These are phyloP conservation scores for Leucophora obtusa DNA, from an alignment of 2,888 invertebrate species.

Conservation along the genomic window DNA sequence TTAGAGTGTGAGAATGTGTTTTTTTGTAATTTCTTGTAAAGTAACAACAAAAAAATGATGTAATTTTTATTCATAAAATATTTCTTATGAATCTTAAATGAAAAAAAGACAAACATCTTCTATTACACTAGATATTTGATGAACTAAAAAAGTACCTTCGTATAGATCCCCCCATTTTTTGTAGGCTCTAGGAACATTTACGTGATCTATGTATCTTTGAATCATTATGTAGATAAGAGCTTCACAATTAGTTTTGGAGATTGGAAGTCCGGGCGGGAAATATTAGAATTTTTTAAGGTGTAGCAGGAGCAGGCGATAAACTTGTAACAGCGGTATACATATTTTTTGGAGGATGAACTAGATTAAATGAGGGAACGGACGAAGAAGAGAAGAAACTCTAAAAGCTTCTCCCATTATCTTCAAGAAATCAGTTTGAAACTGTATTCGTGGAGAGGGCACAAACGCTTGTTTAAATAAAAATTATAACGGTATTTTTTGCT, in stretches of 20 bases:
- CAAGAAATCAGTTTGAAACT: too few relatives aligned
- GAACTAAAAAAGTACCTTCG: neutral
- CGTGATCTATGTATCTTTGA: neutral
- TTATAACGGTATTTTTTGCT: too few relatives aligned
- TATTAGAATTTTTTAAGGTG: too few relatives aligned
- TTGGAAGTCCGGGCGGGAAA: too few relatives aligned
- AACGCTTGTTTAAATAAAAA: too few relatives aligned
- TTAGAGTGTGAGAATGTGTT: constrained; percentile 31
- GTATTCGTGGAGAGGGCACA: too few relatives aligned
- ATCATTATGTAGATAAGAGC: neutral
- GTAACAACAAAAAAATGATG: constrained; percentile 39
- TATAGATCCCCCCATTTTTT: neutral
- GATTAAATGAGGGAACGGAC: too few relatives aligned
- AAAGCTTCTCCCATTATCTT: too few relatives aligned
- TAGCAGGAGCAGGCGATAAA: too few relatives aligned
- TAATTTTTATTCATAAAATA: constrained; percentile 46
- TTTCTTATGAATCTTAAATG: constrained; percentile 17
- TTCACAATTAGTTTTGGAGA: neutral
- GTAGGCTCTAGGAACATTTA: neutral
- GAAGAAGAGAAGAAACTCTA: too few relatives aligned
- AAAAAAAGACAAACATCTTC: constrained; percentile 7
- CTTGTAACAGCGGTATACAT: too few relatives aligned
- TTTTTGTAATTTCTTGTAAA: constrained; percentile 8
- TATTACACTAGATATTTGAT: constrained; percentile 1
- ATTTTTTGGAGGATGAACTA: too few relatives aligned